A percentile compares a stretch with the other conserved stretches of the same genome.
phyloP scores from a whole-genome alignment of 64 coral and sea anemone genomes.

The Orbicella faveolata region DNA sequence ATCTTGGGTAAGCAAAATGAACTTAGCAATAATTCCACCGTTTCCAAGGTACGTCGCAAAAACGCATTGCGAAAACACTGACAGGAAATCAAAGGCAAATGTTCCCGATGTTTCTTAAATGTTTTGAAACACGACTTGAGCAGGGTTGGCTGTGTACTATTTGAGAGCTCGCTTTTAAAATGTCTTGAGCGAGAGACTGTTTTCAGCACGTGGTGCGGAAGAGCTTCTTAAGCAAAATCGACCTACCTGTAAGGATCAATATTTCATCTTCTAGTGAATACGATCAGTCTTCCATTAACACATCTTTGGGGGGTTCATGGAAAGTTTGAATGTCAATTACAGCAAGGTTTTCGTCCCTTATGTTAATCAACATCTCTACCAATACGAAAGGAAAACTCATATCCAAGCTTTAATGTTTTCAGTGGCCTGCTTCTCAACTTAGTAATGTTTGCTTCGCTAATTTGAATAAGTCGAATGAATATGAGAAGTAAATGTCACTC shows the following conservation, averaged over 20 bases:
- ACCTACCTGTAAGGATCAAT: conserved; percentile 13
- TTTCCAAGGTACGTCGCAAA: conserved; percentile 13
- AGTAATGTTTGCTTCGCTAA: conserved; percentile 71
- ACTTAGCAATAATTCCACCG: neutral
- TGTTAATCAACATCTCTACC: conserved; percentile 1
- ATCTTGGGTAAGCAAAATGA: too few relatives aligned
- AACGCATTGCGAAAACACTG: neutral
- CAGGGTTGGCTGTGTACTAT: neutral
- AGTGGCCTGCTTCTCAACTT: conserved; percentile 35
- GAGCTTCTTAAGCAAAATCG: neutral
- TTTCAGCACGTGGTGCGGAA: neutral
- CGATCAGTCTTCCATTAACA: neutral
- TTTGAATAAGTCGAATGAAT: conserved; percentile 78
- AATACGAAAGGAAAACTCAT: neutral
- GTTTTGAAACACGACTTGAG: neutral
- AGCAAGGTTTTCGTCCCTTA: neutral
- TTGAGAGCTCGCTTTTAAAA: neutral
- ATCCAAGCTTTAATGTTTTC: conserved; percentile 17
- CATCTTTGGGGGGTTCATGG: neutral
- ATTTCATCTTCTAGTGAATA: conserved; percentile 3
- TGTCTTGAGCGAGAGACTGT: neutral
- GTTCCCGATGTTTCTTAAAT: too few relatives aligned
- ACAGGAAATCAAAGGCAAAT: neutral
- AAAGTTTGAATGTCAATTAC: neutral
- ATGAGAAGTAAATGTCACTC: conserved; percentile 64